These are phyloP conservation scores for Drosophila ironensis DNA, from an alignment of 1,140 invertebrate species.

Conservation along the genomic window DNA sequence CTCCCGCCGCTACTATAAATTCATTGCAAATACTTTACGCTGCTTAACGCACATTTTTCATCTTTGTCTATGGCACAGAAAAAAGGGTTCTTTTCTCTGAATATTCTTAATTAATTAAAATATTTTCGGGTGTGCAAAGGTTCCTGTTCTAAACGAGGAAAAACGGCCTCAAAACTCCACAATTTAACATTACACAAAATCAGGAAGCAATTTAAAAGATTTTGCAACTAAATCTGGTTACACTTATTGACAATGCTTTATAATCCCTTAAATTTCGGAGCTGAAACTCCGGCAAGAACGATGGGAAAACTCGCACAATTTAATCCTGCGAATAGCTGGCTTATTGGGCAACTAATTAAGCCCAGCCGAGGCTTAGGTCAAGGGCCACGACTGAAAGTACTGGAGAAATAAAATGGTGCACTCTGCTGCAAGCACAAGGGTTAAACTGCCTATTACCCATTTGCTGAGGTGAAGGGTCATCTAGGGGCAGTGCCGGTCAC, in stretches of 20 bases:
- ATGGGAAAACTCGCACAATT: conserved; percentile 18
- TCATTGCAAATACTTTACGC: conserved; percentile 53
- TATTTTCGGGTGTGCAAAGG: conserved; percentile 32
- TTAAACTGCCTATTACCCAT: neutral
- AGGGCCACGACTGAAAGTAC: conserved; percentile 27
- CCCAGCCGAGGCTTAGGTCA: conserved; percentile 21
- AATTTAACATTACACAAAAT: conserved; percentile 10
- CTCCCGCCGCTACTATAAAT: conserved; percentile 20
- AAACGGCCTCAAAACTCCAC: neutral
- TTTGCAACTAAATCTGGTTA: too few species aligned
- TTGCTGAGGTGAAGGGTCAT: conserved; percentile 14
- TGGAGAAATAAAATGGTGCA: conserved; percentile 28
- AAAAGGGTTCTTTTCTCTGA: conserved; percentile 54
- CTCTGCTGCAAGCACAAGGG: neutral
- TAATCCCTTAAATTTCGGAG: too few species aligned
- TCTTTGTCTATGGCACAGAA: conserved; percentile 18
- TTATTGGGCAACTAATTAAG: conserved; percentile 59
- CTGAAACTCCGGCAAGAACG: too few species aligned
- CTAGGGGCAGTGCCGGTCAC: conserved; percentile 1
- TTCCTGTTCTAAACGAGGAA: neutral
- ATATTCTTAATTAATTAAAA: conserved; percentile 69
- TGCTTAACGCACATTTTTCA: conserved; percentile 49
- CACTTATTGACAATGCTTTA: too few species aligned
- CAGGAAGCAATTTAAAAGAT: too few species aligned
- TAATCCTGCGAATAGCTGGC: conserved; percentile 24